phyloP scores from a whole-genome alignment of 2,888 invertebrate species.

The Temnothorax ravouxi region DNA sequence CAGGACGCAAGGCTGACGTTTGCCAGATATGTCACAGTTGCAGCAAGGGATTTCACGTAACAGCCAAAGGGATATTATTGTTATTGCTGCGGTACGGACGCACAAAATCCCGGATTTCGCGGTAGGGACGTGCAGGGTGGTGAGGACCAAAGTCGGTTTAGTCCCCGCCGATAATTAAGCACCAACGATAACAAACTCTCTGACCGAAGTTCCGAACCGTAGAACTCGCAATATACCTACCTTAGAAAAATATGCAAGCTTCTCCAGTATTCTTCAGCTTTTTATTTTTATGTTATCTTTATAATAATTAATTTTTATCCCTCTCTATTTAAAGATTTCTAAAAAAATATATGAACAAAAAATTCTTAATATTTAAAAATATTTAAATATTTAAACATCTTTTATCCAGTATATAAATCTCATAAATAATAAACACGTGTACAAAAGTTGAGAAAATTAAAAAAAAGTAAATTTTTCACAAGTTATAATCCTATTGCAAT shows the following conservation, averaged over 20 bases:
- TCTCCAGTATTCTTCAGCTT: background rate
- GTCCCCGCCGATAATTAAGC: slow-evolving; percentile 78
- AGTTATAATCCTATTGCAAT: slow-evolving; percentile 32
- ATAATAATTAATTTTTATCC: background rate
- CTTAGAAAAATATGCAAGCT: slow-evolving; percentile 15
- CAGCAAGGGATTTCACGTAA: slow-evolving; percentile 77
- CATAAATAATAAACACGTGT: background rate
- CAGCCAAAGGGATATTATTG: slow-evolving; percentile 76
- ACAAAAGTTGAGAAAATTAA: background rate
- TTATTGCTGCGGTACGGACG: slow-evolving; percentile 69
- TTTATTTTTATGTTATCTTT: background rate
- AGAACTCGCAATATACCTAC: background rate
- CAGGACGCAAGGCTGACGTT: slow-evolving; percentile 63
- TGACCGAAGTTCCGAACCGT: slow-evolving; percentile 68
- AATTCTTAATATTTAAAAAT: background rate
- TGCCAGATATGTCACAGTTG: slow-evolving; percentile 73
- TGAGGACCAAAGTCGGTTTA: slow-evolving; percentile 66
- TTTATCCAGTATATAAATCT: background rate
- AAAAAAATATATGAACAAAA: background rate
- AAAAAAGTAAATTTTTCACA: background rate
- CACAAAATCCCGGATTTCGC: slow-evolving; percentile 72
- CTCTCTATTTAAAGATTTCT: background rate
- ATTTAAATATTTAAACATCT: background rate
- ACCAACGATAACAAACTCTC: slow-evolving; percentile 80
- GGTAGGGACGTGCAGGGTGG: slow-evolving; percentile 46